A percentile compares a stretch with the other conserved stretches of the same genome.
Conservation (phyloP, 2,888 invertebrate species). For the Cylindroiulus punctatus region DNA sequence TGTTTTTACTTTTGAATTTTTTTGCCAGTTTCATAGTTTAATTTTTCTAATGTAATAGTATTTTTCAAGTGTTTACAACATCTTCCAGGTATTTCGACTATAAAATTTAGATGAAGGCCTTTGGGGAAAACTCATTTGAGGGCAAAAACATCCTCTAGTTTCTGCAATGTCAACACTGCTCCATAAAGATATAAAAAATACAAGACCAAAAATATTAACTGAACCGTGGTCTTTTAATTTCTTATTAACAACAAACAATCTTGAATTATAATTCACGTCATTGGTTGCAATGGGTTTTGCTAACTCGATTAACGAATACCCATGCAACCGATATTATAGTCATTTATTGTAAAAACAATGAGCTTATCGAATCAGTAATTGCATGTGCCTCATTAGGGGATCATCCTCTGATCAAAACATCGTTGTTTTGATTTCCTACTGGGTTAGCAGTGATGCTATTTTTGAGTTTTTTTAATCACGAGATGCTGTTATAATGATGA, state of each 20-base stretch:
- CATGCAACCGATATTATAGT: not conserved
- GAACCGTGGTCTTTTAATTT: not conserved
- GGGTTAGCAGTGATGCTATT: not conserved
- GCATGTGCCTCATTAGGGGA: not conserved
- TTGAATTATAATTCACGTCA: not conserved
- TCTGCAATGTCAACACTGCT: too few species aligned
- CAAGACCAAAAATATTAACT: not conserved
- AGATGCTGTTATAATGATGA: slow-evolving; percentile 28
- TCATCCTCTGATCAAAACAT: not conserved
- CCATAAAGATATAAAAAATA: too few species aligned
- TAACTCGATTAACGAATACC: not conserved
- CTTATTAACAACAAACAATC: not conserved
- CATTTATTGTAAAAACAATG: not conserved
- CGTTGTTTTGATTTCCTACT: not conserved
- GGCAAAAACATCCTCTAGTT: too few species aligned
- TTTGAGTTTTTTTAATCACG: not conserved
- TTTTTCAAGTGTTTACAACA: too few species aligned
- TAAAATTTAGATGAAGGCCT: too few species aligned
- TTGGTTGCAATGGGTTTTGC: not conserved
- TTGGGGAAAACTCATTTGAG: too few species aligned
- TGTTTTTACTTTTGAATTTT: too few species aligned
- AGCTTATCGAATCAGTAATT: not conserved
- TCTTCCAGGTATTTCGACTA: too few species aligned
- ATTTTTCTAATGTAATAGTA: too few species aligned
- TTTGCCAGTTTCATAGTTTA: too few species aligned